Evolutionary conservation across 2,888 invertebrate genomes (phyloP).

Genomic region (Eilema depressum): DNA sequence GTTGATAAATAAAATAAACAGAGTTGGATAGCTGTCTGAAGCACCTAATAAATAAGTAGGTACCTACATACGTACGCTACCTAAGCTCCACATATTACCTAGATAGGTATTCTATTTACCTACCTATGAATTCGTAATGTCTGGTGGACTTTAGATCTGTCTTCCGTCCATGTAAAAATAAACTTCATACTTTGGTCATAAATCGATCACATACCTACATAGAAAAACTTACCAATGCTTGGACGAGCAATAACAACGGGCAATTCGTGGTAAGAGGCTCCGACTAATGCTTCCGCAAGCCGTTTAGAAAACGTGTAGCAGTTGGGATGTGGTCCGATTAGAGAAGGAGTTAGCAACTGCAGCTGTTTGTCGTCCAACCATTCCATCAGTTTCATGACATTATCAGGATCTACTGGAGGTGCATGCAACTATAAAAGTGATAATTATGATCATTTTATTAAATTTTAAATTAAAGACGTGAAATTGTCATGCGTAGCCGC

Average conservation of each 20-base stretch:
- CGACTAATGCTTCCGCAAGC: constrained; percentile 93
- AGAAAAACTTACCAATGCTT: constrained; percentile 91
- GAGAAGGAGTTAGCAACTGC: constrained; percentile 88
- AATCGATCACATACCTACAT: neutral
- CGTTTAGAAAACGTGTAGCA: constrained; percentile 98
- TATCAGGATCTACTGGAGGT: constrained; percentile 89
- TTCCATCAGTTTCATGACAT: constrained; percentile 90
- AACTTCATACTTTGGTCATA: neutral
- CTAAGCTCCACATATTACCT: no score
- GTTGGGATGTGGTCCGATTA: constrained; percentile 94
- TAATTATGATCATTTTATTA: neutral
- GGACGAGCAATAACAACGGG: constrained; percentile 96
- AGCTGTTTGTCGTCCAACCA: constrained; percentile 91
- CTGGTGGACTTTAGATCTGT: neutral
- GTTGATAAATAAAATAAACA: no score
- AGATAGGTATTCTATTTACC: no score
- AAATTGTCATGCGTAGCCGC: no score
- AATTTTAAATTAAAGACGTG: neutral
- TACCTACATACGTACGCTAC: no score
- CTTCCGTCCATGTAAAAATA: neutral
- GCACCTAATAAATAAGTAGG: no score
- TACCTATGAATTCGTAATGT: neutral
- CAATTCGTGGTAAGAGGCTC: constrained; percentile 91
- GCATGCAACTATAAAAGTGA: constrained; percentile 87
- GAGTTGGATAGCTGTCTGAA: no score